Percentiles rank a stretch among this genome's conserved stretches.
phyloP scores from a whole-genome alignment of 2,888 invertebrate species.

The Tanypteryx hageni region DNA sequence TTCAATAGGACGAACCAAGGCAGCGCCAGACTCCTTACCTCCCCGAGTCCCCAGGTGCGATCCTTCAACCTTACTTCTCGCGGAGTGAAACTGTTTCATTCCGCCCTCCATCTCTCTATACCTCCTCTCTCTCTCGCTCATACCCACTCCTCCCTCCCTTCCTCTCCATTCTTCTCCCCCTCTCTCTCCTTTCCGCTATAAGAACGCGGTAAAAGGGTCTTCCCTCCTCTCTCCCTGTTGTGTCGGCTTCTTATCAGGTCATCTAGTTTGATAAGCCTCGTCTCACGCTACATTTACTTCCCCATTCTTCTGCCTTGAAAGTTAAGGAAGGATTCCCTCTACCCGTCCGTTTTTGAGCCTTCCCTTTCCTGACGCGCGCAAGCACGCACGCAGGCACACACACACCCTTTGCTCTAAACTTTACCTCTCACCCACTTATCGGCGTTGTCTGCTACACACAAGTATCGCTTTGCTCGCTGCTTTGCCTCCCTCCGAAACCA shows the following conservation, averaged over 20 bases:
- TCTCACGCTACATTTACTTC: slow-evolving; percentile 1
- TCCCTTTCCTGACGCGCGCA: not conserved
- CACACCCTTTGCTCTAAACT: not conserved
- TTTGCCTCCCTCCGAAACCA: not conserved
- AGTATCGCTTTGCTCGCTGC: not conserved
- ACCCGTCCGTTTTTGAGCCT: not conserved
- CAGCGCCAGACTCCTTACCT: not conserved
- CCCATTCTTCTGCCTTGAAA: not conserved
- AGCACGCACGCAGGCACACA: not conserved
- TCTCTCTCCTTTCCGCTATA: not conserved
- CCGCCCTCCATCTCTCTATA: not conserved
- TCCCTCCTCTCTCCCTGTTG: not conserved
- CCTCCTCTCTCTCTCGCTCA: not conserved
- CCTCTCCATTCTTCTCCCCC: not conserved
- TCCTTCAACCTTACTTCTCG: not conserved
- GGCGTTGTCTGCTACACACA: not conserved
- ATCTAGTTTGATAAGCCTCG: slow-evolving; percentile 41
- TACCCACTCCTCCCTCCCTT: not conserved
- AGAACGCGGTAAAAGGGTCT: not conserved
- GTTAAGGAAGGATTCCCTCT: not conserved
- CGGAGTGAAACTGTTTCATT: not conserved
- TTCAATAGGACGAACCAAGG: not conserved
- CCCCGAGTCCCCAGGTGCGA: not conserved
- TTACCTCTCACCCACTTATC: not conserved
- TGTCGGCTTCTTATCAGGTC: not conserved